Conservation (phyloP, 1,140 invertebrate species). For the Apis florea region DNA sequence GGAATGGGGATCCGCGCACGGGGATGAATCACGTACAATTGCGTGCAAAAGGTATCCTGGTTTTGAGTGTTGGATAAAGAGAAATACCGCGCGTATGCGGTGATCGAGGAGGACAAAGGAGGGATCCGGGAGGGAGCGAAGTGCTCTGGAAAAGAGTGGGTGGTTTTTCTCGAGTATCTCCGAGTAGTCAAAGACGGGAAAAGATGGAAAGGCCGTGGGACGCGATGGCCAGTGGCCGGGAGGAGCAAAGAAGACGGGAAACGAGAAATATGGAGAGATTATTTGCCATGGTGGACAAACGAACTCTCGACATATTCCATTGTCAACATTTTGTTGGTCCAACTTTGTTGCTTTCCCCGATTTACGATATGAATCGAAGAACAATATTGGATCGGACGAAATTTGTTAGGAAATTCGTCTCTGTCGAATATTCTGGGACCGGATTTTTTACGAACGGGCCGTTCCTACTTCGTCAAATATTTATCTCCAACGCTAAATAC, state of each 20-base stretch:
- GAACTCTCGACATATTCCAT: slow-evolving; percentile 14
- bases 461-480: background rate
- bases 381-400: slow-evolving; percentile 2
- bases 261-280: slow-evolving; percentile 30
- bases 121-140: slow-evolving; percentile 54
- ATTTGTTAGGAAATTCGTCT: background rate
- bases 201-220: background rate
- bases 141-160: slow-evolving; percentile 47
- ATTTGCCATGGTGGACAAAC: slow-evolving; percentile 29
- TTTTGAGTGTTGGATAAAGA: slow-evolving; percentile 39
- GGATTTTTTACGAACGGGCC: background rate
- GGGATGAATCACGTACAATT: background rate
- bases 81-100: slow-evolving; percentile 31
- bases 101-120: slow-evolving; percentile 61
- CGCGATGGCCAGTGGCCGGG: no score
- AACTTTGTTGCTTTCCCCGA: background rate
- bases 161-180: slow-evolving; percentile 40
- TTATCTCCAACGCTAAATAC: background rate
- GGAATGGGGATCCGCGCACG: background rate
- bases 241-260: background rate
- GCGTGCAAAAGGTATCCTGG: background rate
- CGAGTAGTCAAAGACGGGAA: slow-evolving; percentile 36
- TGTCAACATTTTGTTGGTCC: slow-evolving; percentile 23
- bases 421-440: no score
- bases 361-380: background rate